Base-by-base conservation (phyloP, 2,888 invertebrate genomes). In the Lasius platythorax region DNA sequence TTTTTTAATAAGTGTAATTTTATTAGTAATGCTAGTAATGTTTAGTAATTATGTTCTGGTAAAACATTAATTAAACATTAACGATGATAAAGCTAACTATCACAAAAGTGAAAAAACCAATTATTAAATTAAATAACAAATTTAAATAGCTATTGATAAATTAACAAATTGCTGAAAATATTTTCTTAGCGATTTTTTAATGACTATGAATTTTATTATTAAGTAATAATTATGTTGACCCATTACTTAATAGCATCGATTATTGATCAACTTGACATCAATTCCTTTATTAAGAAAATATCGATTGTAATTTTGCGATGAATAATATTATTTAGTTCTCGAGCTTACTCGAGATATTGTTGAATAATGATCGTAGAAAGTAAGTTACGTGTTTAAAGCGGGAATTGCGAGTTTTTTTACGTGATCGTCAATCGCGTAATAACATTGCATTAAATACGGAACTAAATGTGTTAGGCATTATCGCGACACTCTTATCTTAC, bases 301-400 rank as follows among this genome's bases (percentile, higher is more conserved):
- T 61, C 12, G 12, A 28, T 18, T 67, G 18, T 15, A 28, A 28
- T 50, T 64, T 61, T 43, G 4, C 8, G 28, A 4, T 8, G 28
- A 9, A 33, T 40, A 43, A 12, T 3, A 3, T 67, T 33, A 43
- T 23, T 64, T 11, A 37, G 1, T 33, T 37, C 15, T 50, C 11
- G 15, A 58, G 28, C 18, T 74, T 11, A 3, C 15, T n/a, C 30
- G 5, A 18, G 9, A 40, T 28, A 56, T 12, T 8, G 37, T 75
- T 67, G 3, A 18, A 33, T 33, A 64, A 76, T 63, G 23, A 37
- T 40, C 23, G 50, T 76, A 78, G 56, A 78, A 78, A 78, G 78
- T 78, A 43, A 68, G 67, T 78, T 67, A 68, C 68, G 56, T 40
- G 37, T 66, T 15, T 68, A 12, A 67, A 68, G n/a, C 43, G 5